Evolutionary conservation across 2,888 invertebrate genomes (phyloP).

Genomic region (Idaea biselata): DNA sequence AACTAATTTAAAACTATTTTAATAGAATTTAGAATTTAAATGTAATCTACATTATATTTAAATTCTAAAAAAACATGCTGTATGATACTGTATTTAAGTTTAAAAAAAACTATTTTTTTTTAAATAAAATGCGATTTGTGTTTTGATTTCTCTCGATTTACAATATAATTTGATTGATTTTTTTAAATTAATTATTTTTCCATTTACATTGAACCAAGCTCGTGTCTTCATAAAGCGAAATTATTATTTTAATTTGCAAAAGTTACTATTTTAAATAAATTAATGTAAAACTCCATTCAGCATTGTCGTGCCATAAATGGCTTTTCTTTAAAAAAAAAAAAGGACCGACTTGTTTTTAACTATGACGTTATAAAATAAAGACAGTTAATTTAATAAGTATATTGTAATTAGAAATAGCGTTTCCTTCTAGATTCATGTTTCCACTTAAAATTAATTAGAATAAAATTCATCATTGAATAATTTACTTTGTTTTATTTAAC

Average conservation of each 20-base stretch:
- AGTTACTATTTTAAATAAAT: constrained; percentile 21
- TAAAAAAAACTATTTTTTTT: too few species aligned
- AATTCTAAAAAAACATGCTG: too few species aligned
- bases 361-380: constrained; percentile 66
- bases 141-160: too few species aligned
- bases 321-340: constrained; percentile 13
- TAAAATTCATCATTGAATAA: constrained; percentile 74
- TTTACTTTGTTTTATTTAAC: constrained; percentile 52
- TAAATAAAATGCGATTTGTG: too few species aligned
- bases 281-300: constrained; percentile 3
- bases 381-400: constrained; percentile 78
- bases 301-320: constrained; percentile 34
- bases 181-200: constrained; percentile 5
- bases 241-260: constrained; percentile 24
- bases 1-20: constrained; percentile 10
- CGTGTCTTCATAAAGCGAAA: constrained; percentile 18
- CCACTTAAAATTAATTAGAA: constrained; percentile 79
- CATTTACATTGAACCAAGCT: constrained; percentile 12
- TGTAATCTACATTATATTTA: too few species aligned
- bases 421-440: constrained; percentile 81
- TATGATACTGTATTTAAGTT: too few species aligned
- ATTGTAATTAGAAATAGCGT: constrained; percentile 78
- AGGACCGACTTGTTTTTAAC: constrained; percentile 41
- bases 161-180: neutral
- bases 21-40: too few species aligned